phyloP scores from a whole-genome alignment of 2,797 vertebrate genomes.

The Pangasius larnaudii region DNA sequence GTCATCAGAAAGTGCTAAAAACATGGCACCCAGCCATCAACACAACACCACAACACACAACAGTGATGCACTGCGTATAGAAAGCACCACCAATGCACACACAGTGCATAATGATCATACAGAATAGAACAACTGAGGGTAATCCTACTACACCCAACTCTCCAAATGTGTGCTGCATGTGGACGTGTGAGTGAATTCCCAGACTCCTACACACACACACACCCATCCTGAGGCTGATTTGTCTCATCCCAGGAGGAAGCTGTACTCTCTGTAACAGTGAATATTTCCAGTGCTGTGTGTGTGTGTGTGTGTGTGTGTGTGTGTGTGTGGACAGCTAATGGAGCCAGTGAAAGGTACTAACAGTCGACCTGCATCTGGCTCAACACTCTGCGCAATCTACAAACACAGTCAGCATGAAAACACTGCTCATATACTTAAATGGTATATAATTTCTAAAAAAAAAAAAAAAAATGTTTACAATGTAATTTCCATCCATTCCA shows the following conservation, averaged over 20 bases:
- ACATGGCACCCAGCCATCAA: not conserved
- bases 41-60: not conserved
- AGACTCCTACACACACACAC: constrained; percentile 13
- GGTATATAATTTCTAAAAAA: not conserved
- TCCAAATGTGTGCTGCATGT: constrained; percentile 59
- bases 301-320: not conserved
- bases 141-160: constrained; percentile 72
- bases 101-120: constrained; percentile 64
- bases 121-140: constrained; percentile 73
- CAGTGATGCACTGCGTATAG: constrained; percentile 69
- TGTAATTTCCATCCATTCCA: not conserved
- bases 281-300: constrained; percentile 21
- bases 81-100: constrained; percentile 74
- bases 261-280: constrained; percentile 55
- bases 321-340: constrained; percentile 39
- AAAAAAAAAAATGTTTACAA: not conserved
- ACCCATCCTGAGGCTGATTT: constrained; percentile 63
- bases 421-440: not conserved
- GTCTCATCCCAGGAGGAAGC: constrained; percentile 64
- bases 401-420: constrained; percentile 15
- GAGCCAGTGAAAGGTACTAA: constrained; percentile 24
- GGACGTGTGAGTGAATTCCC: constrained; percentile 6
- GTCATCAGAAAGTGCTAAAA: not conserved
- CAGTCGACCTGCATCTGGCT: constrained; percentile 49
- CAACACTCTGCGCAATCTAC: constrained; percentile 34